These are phyloP conservation scores for Lithobates pipiens DNA, from an alignment of 2,797 vertebrate genomes.

Conservation along the genomic window DNA sequence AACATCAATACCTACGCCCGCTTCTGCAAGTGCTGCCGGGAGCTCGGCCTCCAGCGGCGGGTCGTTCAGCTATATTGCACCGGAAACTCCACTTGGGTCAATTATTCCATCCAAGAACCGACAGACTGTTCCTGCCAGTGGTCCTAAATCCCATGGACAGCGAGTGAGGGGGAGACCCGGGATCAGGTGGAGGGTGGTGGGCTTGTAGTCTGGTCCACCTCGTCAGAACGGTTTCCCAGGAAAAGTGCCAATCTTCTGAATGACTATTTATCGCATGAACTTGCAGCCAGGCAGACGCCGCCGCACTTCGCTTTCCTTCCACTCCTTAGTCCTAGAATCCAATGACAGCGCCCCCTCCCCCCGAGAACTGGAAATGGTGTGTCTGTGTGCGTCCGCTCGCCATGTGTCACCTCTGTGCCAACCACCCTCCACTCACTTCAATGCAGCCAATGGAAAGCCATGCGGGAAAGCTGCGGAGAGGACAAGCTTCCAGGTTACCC, in stretches of 20 bases:
- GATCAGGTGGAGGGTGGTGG: too few relatives aligned
- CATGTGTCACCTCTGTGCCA: neutral
- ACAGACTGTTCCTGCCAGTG: constrained; percentile 98
- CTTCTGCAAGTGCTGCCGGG: constrained; percentile 97
- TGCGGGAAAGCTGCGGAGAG: too few relatives aligned
- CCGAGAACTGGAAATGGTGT: too few relatives aligned
- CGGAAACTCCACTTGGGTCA: constrained; percentile 94
- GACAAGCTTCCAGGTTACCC: too few relatives aligned
- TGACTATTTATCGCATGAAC: neutral
- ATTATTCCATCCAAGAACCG: constrained; percentile 93
- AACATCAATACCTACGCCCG: constrained; percentile 96
- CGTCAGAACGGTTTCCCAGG: neutral
- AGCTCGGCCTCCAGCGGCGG: constrained; percentile 91
- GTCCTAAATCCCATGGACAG: constrained; percentile 75
- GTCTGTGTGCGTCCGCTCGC: neutral
- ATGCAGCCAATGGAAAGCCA: neutral
- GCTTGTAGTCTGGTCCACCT: too few relatives aligned
- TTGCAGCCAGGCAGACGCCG: neutral
- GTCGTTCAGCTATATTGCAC: constrained; percentile 92
- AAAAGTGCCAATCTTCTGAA: constrained; percentile 13
- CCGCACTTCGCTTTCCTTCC: neutral
- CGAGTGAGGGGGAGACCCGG: too few relatives aligned
- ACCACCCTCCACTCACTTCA: neutral
- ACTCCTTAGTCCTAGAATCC: neutral
- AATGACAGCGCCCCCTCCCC: too few relatives aligned